A percentile compares a stretch with the other conserved stretches of the same genome.
Evolutionary conservation across 2,888 invertebrate genomes (phyloP).

Genomic region (Thereva unica): DNA sequence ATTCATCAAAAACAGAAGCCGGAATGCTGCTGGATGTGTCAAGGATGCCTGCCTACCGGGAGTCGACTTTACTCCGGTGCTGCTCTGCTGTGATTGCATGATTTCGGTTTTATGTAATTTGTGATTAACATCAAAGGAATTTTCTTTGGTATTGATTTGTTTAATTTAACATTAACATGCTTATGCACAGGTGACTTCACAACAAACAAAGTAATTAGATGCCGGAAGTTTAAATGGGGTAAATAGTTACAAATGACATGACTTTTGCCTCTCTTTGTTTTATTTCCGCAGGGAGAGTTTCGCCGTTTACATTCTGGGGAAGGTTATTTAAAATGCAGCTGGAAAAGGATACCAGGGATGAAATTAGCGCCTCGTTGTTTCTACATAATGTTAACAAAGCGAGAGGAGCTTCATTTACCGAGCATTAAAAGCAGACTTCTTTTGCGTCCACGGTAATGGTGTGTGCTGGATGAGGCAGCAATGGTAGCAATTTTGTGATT

Average conservation of each 20-base stretch:
- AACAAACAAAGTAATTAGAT: conserved; percentile 36
- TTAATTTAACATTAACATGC: conserved; percentile 36
- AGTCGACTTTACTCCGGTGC: not conserved
- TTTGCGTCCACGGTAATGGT: too few species aligned
- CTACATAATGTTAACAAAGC: too few species aligned
- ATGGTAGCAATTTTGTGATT: too few species aligned
- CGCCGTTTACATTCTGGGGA: too few species aligned
- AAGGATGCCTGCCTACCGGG: conserved; percentile 20
- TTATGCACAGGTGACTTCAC: conserved; percentile 40
- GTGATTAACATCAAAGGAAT: conserved; percentile 41
- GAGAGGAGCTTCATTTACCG: too few species aligned
- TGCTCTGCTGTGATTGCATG: conserved; percentile 22
- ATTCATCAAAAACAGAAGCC: conserved; percentile 42
- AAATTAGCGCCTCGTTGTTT: too few species aligned
- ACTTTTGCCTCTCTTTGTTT: not conserved
- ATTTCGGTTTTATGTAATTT: conserved; percentile 38
- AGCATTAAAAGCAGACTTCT: too few species aligned
- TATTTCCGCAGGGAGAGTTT: too few species aligned
- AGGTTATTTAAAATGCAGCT: too few species aligned
- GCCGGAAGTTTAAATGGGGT: conserved; percentile 13
- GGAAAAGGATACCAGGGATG: too few species aligned
- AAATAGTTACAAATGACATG: conserved; percentile 33
- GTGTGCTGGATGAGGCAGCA: too few species aligned
- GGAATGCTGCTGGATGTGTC: conserved; percentile 11
- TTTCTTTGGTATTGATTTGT: conserved; percentile 19